Evolutionary conservation across 1,140 invertebrate species (phyloP), one percentile per base, ranked within the genome.

Genomic region (Archivesica marissinica): DNA sequence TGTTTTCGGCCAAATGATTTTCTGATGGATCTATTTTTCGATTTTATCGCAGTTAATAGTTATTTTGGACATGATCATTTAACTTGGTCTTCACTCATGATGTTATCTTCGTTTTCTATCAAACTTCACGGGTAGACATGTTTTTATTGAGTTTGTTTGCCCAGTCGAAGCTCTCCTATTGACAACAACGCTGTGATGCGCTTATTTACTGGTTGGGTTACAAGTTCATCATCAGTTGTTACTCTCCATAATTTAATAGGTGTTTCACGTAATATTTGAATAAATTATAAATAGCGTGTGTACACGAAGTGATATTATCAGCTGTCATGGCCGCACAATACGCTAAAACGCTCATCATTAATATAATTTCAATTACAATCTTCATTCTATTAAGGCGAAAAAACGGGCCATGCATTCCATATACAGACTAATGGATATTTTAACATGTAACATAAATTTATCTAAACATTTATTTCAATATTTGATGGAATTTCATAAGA

Each of bases 41-140:
- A 77, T 77, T 61, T 76, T 76, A 76, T 76, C 74, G 30, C 11
- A 30, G 50, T 76, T 56, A 76, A 76, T 54, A 76, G 74, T 59
- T 76, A 52, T 52, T 52, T 76, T 76, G 54, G 74, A 76, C 74
- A 76, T 59, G 74, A 76, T 76, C 74, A 76, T 76, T 76, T 76
- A 76, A 59, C 74, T 56, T 41, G 74, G 44, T 56, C 74, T 23
- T 76, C 38, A 39, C 59, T 76, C 50, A 76, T 13, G 11, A 28
- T 56, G 23, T 50, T 56, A 76, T 76, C 74, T 56, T 25, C 15
- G 30, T 39, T 59, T 41, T 76, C 59, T 59, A 76, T 76, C 74
- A 52, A 39, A 41, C 30, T 20, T 54, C 52, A 56, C 52, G 33
- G 44, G 33, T 39, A 76, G 47, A 59, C 74, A 76, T 76, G 74